Conservation (phyloP, 2,113 vertebrate species). For the Shinisaurus crocodilurus region DNA sequence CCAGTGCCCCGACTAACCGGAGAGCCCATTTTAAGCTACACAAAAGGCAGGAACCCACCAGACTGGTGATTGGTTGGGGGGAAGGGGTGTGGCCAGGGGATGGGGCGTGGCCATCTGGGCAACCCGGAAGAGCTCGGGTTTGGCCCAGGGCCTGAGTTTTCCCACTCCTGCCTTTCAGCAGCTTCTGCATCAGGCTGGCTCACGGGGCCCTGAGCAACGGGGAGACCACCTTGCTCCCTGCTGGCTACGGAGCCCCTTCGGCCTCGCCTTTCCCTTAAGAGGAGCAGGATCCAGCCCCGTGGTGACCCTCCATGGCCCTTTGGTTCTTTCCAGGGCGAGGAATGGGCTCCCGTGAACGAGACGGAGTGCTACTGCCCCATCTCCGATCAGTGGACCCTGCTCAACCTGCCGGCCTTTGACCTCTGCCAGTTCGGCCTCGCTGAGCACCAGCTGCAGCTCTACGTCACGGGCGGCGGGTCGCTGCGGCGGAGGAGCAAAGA, state of each 20-base stretch:
- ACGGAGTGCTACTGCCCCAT: constrained; percentile 61
- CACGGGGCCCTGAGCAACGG: too few species aligned
- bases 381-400: constrained; percentile 64
- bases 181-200: too few species aligned
- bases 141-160: too few species aligned
- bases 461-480: constrained; percentile 40
- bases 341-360: constrained; percentile 60
- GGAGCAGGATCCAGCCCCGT: too few species aligned
- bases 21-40: too few species aligned
- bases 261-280: too few species aligned
- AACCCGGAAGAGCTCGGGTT: too few species aligned
- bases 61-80: neutral
- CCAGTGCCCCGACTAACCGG: too few species aligned
- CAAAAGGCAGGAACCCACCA: too few species aligned
- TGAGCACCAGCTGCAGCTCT: constrained; percentile 9
- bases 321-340: constrained; percentile 48
- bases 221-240: neutral
- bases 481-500: constrained; percentile 60
- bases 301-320: neutral
- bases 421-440: constrained; percentile 67
- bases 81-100: too few species aligned
- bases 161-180: too few species aligned
- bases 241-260: neutral
- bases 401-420: constrained; percentile 23
- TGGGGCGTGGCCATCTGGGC: too few species aligned